Percentiles rank a stretch among this genome's conserved stretches.
Conservation (phyloP, 35 echinoderm and acorn worm genomes). For the Diadema setosum region DNA sequence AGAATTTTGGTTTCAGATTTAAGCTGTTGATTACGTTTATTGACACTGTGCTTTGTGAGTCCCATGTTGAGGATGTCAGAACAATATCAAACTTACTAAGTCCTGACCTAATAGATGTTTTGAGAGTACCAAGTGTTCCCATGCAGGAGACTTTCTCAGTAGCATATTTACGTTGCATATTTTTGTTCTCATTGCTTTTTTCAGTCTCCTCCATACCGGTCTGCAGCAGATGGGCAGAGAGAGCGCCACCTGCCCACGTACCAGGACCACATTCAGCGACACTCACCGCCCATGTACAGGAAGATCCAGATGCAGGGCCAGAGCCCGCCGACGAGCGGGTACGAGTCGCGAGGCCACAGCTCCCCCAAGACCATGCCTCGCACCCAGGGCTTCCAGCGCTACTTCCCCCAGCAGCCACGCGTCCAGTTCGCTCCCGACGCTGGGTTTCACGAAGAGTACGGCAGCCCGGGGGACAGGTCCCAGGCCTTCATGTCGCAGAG, state of each 20-base stretch:
- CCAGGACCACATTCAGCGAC: constrained; percentile 82
- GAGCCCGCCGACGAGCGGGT: constrained; percentile 62
- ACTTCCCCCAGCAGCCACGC: not conserved
- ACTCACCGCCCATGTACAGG: constrained; percentile 24
- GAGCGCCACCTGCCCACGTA: constrained; percentile 49
- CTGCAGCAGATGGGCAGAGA: not conserved
- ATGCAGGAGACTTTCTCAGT: too few relatives aligned
- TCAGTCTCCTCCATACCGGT: not conserved
- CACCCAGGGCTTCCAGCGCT: constrained; percentile 1
- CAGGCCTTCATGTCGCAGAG: not conserved
- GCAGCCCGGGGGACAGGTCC: not conserved
- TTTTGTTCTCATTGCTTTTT: not conserved
- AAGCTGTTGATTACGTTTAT: too few relatives aligned
- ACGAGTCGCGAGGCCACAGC: constrained; percentile 53
- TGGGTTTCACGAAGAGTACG: not conserved
- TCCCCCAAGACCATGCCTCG: constrained; percentile 31
- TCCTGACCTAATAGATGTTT: too few relatives aligned
- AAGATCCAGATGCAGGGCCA: constrained; percentile 23
- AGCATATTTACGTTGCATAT: too few relatives aligned
- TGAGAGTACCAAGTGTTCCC: too few relatives aligned
- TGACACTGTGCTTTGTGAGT: too few relatives aligned
- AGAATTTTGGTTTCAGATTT: too few relatives aligned
- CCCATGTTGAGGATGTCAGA: too few relatives aligned
- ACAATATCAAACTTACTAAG: too few relatives aligned
- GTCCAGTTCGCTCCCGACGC: not conserved